Conservation (phyloP, 2,113 vertebrate genomes). For the Chiloscyllium plagiosum region DNA sequence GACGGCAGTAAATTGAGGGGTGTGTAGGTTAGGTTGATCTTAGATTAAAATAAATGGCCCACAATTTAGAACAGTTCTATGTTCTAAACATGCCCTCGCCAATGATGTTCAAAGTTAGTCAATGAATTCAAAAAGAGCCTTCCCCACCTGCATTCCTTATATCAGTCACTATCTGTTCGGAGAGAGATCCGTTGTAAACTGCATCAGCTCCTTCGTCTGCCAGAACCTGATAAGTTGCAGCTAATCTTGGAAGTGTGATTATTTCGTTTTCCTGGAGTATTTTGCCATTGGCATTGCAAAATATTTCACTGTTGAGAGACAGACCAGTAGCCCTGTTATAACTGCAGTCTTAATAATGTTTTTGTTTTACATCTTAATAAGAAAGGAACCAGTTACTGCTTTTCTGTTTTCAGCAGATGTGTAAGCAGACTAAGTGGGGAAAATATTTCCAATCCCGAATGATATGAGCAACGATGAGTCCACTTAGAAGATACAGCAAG, state of each 20-base stretch:
- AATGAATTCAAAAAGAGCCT: no score
- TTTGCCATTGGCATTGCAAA: conserved; percentile 63
- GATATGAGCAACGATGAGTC: no score
- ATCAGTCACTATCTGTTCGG: conserved; percentile 74
- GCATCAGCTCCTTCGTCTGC: conserved; percentile 67
- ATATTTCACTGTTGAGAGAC: conserved; percentile 68
- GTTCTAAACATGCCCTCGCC: no score
- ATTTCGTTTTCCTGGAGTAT: conserved; percentile 70
- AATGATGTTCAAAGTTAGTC: no score
- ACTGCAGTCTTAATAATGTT: neutral
- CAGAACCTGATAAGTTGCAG: conserved; percentile 68
- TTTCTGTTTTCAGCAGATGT: neutral
- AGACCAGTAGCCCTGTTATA: neutral
- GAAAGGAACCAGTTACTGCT: neutral
- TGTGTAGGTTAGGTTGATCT: no score
- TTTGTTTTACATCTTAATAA: neutral
- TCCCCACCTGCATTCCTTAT: conserved; percentile 79
- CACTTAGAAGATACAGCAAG: no score
- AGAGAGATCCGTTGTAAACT: conserved; percentile 77
- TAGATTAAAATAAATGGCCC: no score
- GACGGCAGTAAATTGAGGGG: no score
- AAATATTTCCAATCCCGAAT: no score
- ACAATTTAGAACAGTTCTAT: no score
- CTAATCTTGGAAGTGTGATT: conserved; percentile 66
- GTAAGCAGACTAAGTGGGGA: neutral